phyloP scores from a whole-genome alignment of 2,113 vertebrate species.

The Pogona vitticeps region DNA sequence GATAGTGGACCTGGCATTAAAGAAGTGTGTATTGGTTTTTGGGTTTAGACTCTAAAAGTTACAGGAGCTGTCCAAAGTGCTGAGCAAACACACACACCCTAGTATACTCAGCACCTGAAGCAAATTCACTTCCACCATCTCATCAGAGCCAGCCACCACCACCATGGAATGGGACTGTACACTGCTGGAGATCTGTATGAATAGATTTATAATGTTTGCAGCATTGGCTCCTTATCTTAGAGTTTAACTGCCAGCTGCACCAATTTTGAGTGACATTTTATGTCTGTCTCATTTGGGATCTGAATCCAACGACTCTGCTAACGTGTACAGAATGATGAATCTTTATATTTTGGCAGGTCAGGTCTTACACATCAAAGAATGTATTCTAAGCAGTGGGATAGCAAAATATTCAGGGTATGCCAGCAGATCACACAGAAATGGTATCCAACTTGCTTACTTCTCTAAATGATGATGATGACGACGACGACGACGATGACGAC shows the following conservation, averaged over 20 bases:
- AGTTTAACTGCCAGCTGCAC: background rate
- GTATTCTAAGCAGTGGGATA: too few species aligned
- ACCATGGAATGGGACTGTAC: background rate
- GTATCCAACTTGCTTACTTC: background rate
- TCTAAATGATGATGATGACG: too few species aligned
- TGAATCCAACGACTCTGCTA: background rate
- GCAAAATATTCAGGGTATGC: background rate
- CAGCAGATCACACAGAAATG: background rate
- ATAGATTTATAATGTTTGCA: background rate
- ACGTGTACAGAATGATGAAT: conserved; percentile 1
- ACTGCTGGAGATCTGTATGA: background rate
- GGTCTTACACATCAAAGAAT: background rate
- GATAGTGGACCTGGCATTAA: too few species aligned
- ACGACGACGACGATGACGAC: too few species aligned
- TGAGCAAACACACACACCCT: too few species aligned
- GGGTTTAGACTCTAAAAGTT: too few species aligned
- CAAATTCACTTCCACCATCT: background rate
- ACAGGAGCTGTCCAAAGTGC: too few species aligned
- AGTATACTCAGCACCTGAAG: too few species aligned
- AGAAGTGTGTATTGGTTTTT: too few species aligned
- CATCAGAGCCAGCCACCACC: too few species aligned
- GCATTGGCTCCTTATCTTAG: background rate
- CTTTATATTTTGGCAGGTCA: background rate
- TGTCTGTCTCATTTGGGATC: background rate
- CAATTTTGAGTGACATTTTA: background rate